Percentiles rank a stretch among this genome's conserved stretches.
phyloP scores from a whole-genome alignment of 2,797 vertebrate species.

The Rhinella marina region DNA sequence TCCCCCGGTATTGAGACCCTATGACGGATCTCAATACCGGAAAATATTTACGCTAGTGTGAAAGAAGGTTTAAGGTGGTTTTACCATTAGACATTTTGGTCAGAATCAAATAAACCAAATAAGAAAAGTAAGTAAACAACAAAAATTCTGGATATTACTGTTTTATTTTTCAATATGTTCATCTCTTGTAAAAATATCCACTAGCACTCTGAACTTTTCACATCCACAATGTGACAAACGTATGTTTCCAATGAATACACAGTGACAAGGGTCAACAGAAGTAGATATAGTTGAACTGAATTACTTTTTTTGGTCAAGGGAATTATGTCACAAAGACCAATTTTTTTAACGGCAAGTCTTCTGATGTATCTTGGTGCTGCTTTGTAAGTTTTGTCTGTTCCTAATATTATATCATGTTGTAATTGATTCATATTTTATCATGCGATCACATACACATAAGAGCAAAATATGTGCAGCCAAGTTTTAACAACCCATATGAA shows the following conservation, averaged over 20 bases:
- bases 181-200: conserved; percentile 18
- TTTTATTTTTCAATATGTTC: conserved; percentile 22
- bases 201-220: conserved; percentile 6
- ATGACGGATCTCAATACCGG: too few species aligned
- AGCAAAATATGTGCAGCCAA: background rate
- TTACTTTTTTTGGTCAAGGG: conserved; percentile 5
- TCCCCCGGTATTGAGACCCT: too few species aligned
- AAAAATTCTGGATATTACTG: background rate
- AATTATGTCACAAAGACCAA: conserved; percentile 1
- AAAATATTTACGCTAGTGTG: too few species aligned
- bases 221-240: conserved; percentile 14
- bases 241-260: conserved; percentile 25
- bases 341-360: background rate
- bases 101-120: background rate
- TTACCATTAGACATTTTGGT: background rate
- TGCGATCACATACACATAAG: background rate
- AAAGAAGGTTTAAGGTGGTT: too few species aligned
- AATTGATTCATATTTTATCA: background rate
- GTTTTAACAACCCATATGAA: background rate
- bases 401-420: background rate
- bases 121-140: background rate
- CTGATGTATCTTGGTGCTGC: background rate
- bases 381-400: background rate
- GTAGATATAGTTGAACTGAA: background rate
- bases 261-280: conserved; percentile 8